Percentiles rank a stretch among this genome's conserved stretches.
phyloP scores from a whole-genome alignment of 2,113 vertebrate species.

The Collichthys lucidus region DNA sequence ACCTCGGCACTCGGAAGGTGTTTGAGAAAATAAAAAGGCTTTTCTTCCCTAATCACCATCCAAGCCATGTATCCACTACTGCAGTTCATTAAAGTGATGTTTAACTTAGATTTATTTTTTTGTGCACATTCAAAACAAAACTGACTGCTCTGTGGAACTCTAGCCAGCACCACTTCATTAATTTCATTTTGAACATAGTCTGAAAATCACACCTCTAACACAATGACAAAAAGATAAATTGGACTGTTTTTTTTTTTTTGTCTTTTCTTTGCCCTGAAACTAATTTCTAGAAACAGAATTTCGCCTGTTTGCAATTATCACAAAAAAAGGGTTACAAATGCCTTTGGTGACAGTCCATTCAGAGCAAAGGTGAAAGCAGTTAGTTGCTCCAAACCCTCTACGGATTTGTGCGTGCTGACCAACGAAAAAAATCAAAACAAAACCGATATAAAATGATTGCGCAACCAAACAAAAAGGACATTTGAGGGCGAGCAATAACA shows the following conservation, averaged over 20 bases:
- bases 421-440: conserved; percentile 4
- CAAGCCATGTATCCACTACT: not conserved
- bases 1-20: not conserved
- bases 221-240: conserved; percentile 41
- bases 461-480: conserved; percentile 9
- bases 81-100: conserved; percentile 26
- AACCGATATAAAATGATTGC: conserved; percentile 16
- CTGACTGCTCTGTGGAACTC: conserved; percentile 15
- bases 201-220: conserved; percentile 6
- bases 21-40: not conserved
- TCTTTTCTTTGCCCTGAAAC: conserved; percentile 6
- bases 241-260: not conserved
- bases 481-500: conserved; percentile 12
- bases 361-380: not conserved
- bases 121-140: conserved; percentile 10
- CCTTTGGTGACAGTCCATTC: not conserved
- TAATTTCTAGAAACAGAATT: conserved; percentile 14
- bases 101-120: conserved; percentile 28
- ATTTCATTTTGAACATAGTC: conserved; percentile 12
- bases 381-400: not conserved
- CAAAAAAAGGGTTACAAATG: not conserved
- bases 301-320: conserved; percentile 12
- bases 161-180: conserved; percentile 35
- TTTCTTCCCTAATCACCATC: not conserved
- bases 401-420: not conserved